These are phyloP conservation scores for Spilosoma lubricipeda DNA, from an alignment of 2,888 invertebrate genomes.

Conservation along the genomic window DNA sequence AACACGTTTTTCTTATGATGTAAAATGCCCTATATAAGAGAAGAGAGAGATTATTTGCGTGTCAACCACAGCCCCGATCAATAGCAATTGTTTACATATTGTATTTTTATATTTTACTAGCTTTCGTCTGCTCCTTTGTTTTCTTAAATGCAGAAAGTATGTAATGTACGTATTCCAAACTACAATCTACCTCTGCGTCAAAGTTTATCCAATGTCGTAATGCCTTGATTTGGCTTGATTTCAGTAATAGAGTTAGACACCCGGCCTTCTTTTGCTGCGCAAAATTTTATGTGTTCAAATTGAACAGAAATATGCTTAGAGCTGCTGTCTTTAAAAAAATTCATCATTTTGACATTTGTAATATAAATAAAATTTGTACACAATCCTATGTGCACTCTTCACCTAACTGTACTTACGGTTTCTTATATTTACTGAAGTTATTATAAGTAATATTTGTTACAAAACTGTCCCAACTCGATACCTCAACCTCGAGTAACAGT, in stretches of 20 bases:
- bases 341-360: not conserved
- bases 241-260: too few species aligned
- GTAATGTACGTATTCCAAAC: too few species aligned
- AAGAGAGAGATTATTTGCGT: not conserved
- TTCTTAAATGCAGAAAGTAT: too few species aligned
- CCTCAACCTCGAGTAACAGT: slow-evolving; percentile 9
- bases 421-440: not conserved
- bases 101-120: not conserved
- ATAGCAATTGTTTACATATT: not conserved
- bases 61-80: slow-evolving; percentile 3
- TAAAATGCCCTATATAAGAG: not conserved
- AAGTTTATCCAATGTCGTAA: not conserved
- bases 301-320: not conserved
- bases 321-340: not conserved
- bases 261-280: too few species aligned
- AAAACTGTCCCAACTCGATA: slow-evolving; percentile 4
- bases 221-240: not conserved
- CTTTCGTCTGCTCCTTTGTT: not conserved
- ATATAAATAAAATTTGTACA: not conserved
- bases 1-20: not conserved
- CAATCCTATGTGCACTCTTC: not conserved
- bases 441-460: slow-evolving; percentile 6
- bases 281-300: too few species aligned
- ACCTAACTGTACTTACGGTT: not conserved
- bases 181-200: too few species aligned